Percentiles rank a stretch among this genome's conserved stretches.
These are phyloP conservation scores for Hirundichthys speculiger DNA, from an alignment of 2,113 vertebrate species.

Conservation along the genomic window DNA sequence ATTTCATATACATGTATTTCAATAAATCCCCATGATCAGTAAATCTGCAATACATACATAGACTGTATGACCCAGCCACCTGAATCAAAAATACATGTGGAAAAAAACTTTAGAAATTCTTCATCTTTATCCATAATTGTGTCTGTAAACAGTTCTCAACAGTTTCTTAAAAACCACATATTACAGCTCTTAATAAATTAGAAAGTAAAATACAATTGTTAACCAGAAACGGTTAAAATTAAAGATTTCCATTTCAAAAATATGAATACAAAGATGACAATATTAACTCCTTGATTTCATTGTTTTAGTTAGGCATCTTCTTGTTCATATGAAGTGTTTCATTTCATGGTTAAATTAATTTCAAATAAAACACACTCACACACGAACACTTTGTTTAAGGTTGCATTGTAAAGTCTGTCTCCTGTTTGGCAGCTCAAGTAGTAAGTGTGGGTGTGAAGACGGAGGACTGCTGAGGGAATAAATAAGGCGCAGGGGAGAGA, in stretches of 20 bases:
- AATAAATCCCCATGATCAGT: constrained; percentile 37
- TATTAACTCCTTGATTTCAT: constrained; percentile 38
- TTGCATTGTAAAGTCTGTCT: constrained; percentile 64
- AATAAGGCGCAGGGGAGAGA: neutral
- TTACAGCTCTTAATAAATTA: constrained; percentile 74
- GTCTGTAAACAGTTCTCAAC: constrained; percentile 65
- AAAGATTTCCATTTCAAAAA: constrained; percentile 28
- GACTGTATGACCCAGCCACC: constrained; percentile 37
- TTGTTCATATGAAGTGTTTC: constrained; percentile 33
- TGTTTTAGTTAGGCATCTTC: constrained; percentile 50
- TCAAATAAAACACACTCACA: constrained; percentile 51
- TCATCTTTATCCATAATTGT: constrained; percentile 41
- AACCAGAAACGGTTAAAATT: constrained; percentile 49
- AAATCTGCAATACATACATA: constrained; percentile 44
- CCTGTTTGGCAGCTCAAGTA: constrained; percentile 68
- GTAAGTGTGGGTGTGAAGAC: constrained; percentile 34
- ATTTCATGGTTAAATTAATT: constrained; percentile 68
- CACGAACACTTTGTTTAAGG: constrained; percentile 36
- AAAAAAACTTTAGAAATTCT: constrained; percentile 38
- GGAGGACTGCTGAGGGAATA: constrained; percentile 2
- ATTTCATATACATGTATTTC: constrained; percentile 34
- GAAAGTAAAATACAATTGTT: constrained; percentile 70
- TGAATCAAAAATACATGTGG: constrained; percentile 65
- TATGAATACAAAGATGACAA: constrained; percentile 45
- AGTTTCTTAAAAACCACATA: constrained; percentile 60